phyloP scores from a whole-genome alignment of 2,113 vertebrate species.

The Mixornis gularis region DNA sequence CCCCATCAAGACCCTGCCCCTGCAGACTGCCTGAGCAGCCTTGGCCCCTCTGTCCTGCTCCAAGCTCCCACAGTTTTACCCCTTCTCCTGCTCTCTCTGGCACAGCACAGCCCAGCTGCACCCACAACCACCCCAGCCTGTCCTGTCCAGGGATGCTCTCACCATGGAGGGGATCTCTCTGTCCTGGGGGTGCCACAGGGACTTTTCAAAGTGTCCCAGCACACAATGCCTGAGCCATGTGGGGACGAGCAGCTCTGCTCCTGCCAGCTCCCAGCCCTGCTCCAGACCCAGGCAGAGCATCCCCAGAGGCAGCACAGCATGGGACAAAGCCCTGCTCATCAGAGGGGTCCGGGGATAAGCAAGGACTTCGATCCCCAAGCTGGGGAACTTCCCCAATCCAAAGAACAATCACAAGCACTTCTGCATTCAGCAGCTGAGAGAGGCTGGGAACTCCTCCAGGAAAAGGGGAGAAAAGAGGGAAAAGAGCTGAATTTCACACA shows the following conservation, averaged over 20 bases:
- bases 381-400: neutral
- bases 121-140: neutral
- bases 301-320: rapidly evolving
- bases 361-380: neutral
- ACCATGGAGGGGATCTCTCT: rapidly evolving
- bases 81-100: neutral
- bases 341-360: neutral
- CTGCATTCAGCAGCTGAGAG: neutral
- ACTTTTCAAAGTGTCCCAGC: neutral
- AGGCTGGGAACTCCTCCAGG: neutral
- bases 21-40: neutral
- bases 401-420: conserved; percentile 10
- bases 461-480: neutral
- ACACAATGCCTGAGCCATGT: rapidly evolving
- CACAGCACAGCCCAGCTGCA: neutral
- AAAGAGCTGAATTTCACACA: neutral
- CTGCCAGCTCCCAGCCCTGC: neutral
- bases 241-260: neutral
- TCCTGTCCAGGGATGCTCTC: neutral
- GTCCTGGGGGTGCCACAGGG: neutral
- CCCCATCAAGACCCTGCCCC: rapidly evolving
- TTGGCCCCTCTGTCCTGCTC: neutral
- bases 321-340: rapidly evolving
- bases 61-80: neutral
- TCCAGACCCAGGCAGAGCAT: neutral